Evolutionary conservation across 2,888 invertebrate species (phyloP).

Genomic region (Aspidapion aeneum): DNA sequence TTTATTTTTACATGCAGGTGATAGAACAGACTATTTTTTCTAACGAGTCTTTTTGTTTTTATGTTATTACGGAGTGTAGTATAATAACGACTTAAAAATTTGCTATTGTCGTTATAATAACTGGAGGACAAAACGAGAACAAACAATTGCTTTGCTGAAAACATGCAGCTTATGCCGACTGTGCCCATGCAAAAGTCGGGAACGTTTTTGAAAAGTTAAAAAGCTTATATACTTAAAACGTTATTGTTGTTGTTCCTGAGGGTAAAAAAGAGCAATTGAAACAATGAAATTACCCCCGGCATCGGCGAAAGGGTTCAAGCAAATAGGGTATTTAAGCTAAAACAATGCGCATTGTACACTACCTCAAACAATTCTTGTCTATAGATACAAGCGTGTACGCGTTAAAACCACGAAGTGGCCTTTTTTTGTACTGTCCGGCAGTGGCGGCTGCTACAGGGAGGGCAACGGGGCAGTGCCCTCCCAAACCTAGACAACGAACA

Average conservation of each 20-base stretch:
- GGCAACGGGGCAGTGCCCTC: no score
- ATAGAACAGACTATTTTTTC: no score
- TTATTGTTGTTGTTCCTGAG: constrained; percentile 18
- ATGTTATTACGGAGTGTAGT: no score
- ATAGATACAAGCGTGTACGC: constrained; percentile 37
- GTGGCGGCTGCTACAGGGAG: no score
- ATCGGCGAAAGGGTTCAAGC: constrained; percentile 23
- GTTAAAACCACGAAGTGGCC: constrained; percentile 41
- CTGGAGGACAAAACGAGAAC: not conserved
- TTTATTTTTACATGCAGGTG: no score
- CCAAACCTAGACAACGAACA: no score
- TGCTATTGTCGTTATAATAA: not conserved
- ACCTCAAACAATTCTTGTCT: constrained; percentile 39
- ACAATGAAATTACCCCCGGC: constrained; percentile 27
- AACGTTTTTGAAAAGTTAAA: constrained; percentile 11
- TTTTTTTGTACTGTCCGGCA: constrained; percentile 35
- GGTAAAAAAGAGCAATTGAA: constrained; percentile 23
- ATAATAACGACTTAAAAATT: no score
- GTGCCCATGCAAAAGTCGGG: not conserved
- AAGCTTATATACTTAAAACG: constrained; percentile 20
- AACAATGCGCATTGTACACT: constrained; percentile 38
- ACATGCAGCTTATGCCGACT: not conserved
- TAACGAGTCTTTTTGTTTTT: no score
- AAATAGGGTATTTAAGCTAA: constrained; percentile 30
- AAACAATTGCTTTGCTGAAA: not conserved